Percentiles rank a stretch among this genome's conserved stretches.
These are phyloP conservation scores for Liasis olivaceus DNA, from an alignment of 2,797 vertebrate species.

Conservation along the genomic window DNA sequence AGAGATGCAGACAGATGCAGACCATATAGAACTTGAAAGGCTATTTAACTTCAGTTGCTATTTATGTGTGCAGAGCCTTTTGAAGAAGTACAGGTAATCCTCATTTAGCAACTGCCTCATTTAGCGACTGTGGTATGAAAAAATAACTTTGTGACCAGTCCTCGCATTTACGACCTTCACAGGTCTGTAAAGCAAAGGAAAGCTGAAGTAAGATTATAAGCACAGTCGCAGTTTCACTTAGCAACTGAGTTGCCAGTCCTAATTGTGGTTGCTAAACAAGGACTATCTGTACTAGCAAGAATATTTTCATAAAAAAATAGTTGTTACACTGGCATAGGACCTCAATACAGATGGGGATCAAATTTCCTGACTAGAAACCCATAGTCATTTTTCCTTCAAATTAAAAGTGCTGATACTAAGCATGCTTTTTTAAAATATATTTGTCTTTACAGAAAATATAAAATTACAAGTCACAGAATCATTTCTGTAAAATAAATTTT, in stretches of 20 bases:
- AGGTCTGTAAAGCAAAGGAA: background rate
- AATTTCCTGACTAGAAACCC: too few relatives aligned
- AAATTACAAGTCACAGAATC: too few relatives aligned
- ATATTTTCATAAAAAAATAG: background rate
- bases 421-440: too few relatives aligned
- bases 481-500: too few relatives aligned
- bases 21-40: conserved; percentile 3
- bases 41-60: conserved; percentile 10
- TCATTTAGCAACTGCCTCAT: background rate
- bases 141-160: background rate
- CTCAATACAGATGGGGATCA: too few relatives aligned
- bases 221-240: background rate
- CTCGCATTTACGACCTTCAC: background rate
- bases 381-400: too few relatives aligned
- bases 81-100: background rate
- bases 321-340: background rate
- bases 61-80: conserved; percentile 3
- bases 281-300: background rate
- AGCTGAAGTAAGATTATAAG: background rate
- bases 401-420: too few relatives aligned
- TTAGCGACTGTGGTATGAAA: background rate
- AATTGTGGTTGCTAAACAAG: background rate
- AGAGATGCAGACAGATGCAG: background rate
- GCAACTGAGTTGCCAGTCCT: background rate
- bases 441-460: too few relatives aligned